A percentile compares a stretch with the other conserved stretches of the same genome.
Evolutionary conservation across 2,113 vertebrate species (phyloP).

Genomic region (Myodes glareolus): DNA sequence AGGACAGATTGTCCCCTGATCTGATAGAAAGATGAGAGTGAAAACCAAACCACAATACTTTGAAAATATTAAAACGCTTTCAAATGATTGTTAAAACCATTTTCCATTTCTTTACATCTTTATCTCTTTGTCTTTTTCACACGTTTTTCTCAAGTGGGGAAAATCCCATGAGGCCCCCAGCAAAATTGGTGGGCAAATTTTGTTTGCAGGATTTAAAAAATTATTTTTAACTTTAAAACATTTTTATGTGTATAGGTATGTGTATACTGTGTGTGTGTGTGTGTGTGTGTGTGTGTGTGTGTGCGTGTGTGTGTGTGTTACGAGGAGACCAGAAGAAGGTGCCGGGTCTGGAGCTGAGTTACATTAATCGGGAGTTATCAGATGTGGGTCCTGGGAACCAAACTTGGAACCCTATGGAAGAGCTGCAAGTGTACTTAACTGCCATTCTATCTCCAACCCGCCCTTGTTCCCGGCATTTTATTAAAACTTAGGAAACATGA

Average conservation of each 20-base stretch:
- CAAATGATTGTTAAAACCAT: not conserved
- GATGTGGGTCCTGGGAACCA: not conserved
- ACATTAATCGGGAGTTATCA: not conserved
- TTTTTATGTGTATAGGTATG: not conserved
- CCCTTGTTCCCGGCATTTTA: not conserved
- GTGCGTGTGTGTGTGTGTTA: not conserved
- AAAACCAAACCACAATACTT: not conserved
- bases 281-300: not conserved
- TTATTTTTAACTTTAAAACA: not conserved
- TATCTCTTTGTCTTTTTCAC: not conserved
- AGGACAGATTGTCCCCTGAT: not conserved
- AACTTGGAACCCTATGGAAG: not conserved
- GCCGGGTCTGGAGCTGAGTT: not conserved
- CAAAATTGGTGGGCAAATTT: not conserved
- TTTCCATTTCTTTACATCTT: not conserved
- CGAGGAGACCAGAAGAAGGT: too few relatives aligned
- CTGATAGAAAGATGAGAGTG: not conserved
- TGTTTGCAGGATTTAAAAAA: not conserved
- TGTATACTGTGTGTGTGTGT: not conserved
- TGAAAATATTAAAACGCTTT: not conserved
- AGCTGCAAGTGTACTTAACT: not conserved
- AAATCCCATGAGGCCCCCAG: not conserved
- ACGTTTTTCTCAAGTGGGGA: not conserved
- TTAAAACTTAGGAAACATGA: constrained; percentile 31
- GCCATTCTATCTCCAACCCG: not conserved